Base-by-base conservation (phyloP, 2,888 invertebrate species). In the Ophion ventricosus region DNA sequence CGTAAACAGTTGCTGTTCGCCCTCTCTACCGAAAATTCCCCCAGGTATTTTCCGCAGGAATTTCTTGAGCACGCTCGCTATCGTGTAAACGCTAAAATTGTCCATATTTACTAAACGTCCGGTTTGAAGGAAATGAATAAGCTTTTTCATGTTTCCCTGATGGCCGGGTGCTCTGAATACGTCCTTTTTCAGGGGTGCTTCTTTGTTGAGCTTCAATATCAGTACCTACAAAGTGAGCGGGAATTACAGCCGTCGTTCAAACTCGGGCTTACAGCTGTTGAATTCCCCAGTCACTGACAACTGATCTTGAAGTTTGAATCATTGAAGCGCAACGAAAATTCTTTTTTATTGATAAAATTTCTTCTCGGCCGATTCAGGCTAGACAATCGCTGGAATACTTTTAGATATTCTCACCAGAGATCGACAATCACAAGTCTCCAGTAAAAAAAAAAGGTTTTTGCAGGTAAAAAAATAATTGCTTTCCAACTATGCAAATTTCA, bases 41-140 rank as follows among this genome's bases (percentile, higher is more conserved):
- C 98, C 98, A 20, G 99, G 99, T 90, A 99, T 96, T 95, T 99
- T 99, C 87, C 99, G 95, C 80, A 99, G 95, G 94, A 99, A 99
- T 94, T 99, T 99, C 95, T 99, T 99, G 86, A 99, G 95, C 84
- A 99, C 99, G 94, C 99, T 99, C 82, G 99, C 99, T 91, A 99
- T 98, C 35, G 99, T 99, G 94, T 99, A 99, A 85, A 99, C 98
- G 86, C 98, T 98, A 94, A 98, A 98, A 93, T 98, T 98, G 93
- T 98, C 98, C 91, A 98, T 97, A 94, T 98, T 98, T 82, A 98
- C 97, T 88, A 98, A 94, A 75, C 98, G 95, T 59, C 98, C 98
- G 83, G 97, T 96, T 94, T 98, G 98, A 87, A 98, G 95, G 93
- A 98, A 98, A 92, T 98, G 98, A 89, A 97, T 97, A 57, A 98